Evolutionary conservation across 2,888 invertebrate genomes (phyloP).

Genomic region (Heterodera filipjevi): DNA sequence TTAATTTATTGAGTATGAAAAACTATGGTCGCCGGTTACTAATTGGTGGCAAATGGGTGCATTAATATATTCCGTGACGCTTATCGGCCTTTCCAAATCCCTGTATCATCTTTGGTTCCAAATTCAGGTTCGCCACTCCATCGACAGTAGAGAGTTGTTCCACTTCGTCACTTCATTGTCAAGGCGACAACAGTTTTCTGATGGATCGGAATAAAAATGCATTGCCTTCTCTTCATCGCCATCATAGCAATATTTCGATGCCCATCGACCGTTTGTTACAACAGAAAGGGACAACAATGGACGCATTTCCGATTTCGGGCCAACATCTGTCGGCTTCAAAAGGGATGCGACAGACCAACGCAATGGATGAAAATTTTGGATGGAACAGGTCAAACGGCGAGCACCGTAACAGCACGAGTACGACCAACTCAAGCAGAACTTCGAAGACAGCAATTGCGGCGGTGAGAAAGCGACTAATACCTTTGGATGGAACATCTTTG

Average conservation of each 20-base stretch:
- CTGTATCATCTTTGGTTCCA: too few species aligned
- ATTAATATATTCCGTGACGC: too few species aligned
- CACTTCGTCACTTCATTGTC: neutral
- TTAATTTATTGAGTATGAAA: too few species aligned
- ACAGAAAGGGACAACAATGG: neutral
- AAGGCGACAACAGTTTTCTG: neutral
- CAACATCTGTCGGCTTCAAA: neutral
- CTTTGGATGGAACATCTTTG: neutral
- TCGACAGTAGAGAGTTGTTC: neutral
- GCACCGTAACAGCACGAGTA: neutral
- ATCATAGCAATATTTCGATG: neutral
- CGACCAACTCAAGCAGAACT: slow-evolving; percentile 1
- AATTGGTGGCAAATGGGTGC: too few species aligned
- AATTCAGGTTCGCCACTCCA: neutral
- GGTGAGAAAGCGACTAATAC: neutral
- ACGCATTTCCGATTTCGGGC: neutral
- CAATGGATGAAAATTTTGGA: neutral
- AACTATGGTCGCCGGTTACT: too few species aligned
- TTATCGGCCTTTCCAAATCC: too few species aligned
- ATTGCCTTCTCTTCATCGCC: neutral
- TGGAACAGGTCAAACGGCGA: neutral
- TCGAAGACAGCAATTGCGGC: neutral
- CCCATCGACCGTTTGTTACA: slow-evolving; percentile 2
- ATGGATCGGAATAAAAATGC: neutral
- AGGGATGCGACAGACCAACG: neutral